Evolutionary conservation across 35 echinoderm and acorn worm species (phyloP), one percentile per base, ranked within the genome.

Genomic region (Heliocidaris tuberculata): DNA sequence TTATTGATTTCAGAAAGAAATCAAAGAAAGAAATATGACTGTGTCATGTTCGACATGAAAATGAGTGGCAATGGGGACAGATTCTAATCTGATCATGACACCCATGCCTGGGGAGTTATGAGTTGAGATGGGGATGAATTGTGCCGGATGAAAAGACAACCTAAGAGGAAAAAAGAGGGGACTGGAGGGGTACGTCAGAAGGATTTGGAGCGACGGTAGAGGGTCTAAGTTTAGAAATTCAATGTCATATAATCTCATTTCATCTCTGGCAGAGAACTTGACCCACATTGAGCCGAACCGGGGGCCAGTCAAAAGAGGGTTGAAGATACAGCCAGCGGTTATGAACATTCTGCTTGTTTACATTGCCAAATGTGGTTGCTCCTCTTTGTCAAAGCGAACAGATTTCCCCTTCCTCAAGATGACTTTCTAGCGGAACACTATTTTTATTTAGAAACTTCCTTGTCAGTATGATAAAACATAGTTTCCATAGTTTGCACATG

Each of bases 341-440:
- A 78, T 78, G 65, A n/a, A 29, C 19, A 78, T 78, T 78, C 19
- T 78, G 4, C 65, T 78, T 78, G 65, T 78, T 78, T 78, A 78
- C 65, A 78, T 78, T 78, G 65, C 65, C 65, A 78, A 78, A 78
- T 78, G 65, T 78, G 17, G 65, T 78, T 78, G 65, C 27, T 78
- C 65, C 21, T 78, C 65, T n/a, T 78, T 3, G 21, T n/a, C 65
- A 78, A 78, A 78, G 24, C 65, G 65, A 78, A 78, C 6, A 78
- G 21, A 78, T 78, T 78, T 78, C 27, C 65, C 65, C 65, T 78
- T 78, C 65, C 65, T 78, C 65, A 78, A 78, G 27, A 78, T n/a
- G 65, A 78, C 65, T 78, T 78, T 27, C 19, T 4, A n/a, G 27
- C 65, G 65, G 65, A 78, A 21, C 4, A n/a, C 2, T 15, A 60